phyloP scores from a whole-genome alignment of 2,888 invertebrate genomes.

The Sarcophaga caerulescens region DNA sequence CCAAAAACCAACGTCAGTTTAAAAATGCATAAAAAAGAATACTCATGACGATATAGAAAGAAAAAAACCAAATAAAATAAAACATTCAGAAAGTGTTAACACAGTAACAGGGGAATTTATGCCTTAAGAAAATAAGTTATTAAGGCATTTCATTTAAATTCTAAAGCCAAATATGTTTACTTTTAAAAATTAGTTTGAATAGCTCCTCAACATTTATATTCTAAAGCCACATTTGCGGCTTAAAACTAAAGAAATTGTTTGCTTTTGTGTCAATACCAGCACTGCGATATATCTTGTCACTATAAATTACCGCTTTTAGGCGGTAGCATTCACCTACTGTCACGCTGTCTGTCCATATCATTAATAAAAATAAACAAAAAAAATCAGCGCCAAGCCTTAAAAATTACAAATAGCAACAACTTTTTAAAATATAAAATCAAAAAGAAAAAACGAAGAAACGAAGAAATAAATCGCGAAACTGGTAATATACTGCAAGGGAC shows the following conservation, averaged over 20 bases:
- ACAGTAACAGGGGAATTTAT: slow-evolving; percentile 27
- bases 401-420: not conserved
- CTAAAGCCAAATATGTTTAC: not conserved
- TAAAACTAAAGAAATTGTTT: slow-evolving; percentile 23
- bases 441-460: not conserved
- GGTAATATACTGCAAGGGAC: not conserved
- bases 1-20: slow-evolving; percentile 6
- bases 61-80: slow-evolving; percentile 10
- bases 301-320: slow-evolving; percentile 49
- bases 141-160: not conserved
- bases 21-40: not conserved
- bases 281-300: not conserved
- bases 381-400: not conserved
- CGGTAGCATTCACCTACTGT: slow-evolving; percentile 22
- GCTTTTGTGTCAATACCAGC: not conserved
- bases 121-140: not conserved
- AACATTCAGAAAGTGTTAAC: slow-evolving; percentile 52
- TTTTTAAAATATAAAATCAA: not conserved
- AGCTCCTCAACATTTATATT: slow-evolving; percentile 7
- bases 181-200: not conserved
- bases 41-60: not conserved
- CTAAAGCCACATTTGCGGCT: slow-evolving; percentile 13
- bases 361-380: not conserved
- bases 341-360: slow-evolving; percentile 1
- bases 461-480: not conserved